Base-by-base conservation (phyloP, 92 coral and sea anemone genomes). In the Umimayanthus chanpuru region DNA sequence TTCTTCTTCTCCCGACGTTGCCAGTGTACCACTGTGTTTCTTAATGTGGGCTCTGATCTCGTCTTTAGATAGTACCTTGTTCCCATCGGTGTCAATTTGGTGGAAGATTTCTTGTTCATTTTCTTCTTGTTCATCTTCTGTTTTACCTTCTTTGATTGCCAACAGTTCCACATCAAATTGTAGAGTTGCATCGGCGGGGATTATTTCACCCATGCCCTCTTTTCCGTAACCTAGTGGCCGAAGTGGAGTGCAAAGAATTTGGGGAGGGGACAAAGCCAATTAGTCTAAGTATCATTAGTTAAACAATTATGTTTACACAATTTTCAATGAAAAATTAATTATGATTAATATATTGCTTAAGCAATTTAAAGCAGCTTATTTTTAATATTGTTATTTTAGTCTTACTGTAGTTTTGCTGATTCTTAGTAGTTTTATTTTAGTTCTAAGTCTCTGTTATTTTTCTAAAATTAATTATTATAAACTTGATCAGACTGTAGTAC, bases 141-240 rank as follows among this genome's bases (percentile, higher is more conserved):
- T 18, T 43, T 81, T 83, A 23, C 65, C 65, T 50, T 85, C 89
- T 76, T 89, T 91, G 82, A 95, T 95, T 85, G 94, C 94, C 44
- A 93, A 88, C 55, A 95, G 93, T 76, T 95, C 96, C 44, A 95
- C 96, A 21, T 95, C 96, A 91, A 95, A 94, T 86, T 93, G 73
- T 67, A 95, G 91, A 55, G 95, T 93, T n/a, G 98, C 93, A 14
- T 91, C 92, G 12, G 98, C 94, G 14, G 96, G 98, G 58, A 95
- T 95, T 14, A 81, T 88, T n/a, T 80, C 80, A 10, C 94, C 96
- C 79, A 93, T 95, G 20, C 98, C 98, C 41, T 47, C 88, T 55
- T 93, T 90, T 26, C 98, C 98, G 84, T 95, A 95, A 44, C 93
- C 98, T 95, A 47, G 28, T 9, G 71, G 47, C 56, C 85, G 61